A percentile compares a stretch with the other conserved stretches of the same genome.
Evolutionary conservation across 1,140 invertebrate species (phyloP).

Genomic region (Epicauta chinensis): DNA sequence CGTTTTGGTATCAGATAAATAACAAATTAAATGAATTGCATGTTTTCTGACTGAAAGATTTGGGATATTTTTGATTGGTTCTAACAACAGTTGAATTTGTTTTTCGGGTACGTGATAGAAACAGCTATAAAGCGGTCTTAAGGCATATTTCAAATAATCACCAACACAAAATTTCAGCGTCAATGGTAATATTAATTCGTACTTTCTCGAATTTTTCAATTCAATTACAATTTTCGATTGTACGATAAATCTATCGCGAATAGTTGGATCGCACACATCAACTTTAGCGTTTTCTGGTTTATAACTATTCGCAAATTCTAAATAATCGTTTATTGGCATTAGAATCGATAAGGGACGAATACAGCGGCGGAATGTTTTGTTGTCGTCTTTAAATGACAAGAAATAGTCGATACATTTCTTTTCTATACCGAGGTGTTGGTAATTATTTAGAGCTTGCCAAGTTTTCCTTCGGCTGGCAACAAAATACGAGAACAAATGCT

Average conservation of each 20-base stretch:
- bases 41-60: slow-evolving; percentile 6
- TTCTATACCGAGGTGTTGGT: background rate
- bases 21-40: background rate
- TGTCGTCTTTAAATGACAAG: background rate
- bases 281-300: background rate
- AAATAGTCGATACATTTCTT: background rate
- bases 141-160: slow-evolving; percentile 1
- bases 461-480: background rate
- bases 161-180: background rate
- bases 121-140: slow-evolving; percentile 2
- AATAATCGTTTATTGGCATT: background rate
- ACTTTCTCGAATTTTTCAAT: background rate
- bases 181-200: background rate
- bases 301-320: background rate
- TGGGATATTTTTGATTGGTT: background rate
- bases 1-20: background rate
- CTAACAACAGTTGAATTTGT: background rate
- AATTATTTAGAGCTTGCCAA: slow-evolving; percentile 1
- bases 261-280: background rate
- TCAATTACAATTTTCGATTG: background rate
- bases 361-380: background rate
- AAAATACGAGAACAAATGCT: background rate
- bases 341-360: background rate
- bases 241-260: background rate
- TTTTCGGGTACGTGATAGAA: slow-evolving; percentile 1